phyloP scores from a whole-genome alignment of 2,113 vertebrate genomes.

The cat (Felis catus) region F.catus_Fca126_mat1.0 CM031415.1:128790501-128791000 shows the following conservation, averaged over 20 bases:
- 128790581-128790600: background rate
- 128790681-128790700: background rate
- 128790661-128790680: background rate
- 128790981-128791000: background rate
- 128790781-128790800: background rate
- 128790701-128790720: background rate
- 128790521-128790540: background rate
- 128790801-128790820: background rate
- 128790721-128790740: background rate
- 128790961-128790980: too few relatives aligned
- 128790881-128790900: too few relatives aligned
- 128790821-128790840: background rate
- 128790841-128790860: too few relatives aligned
- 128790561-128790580: background rate
- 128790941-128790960: too few relatives aligned
- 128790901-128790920: too few relatives aligned
- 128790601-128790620: background rate
- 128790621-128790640: background rate
- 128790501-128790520: background rate
- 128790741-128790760: background rate
- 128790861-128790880: too few relatives aligned
- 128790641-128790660: background rate
- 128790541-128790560: background rate
- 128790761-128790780: background rate
- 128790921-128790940: too few relatives aligned